Evolutionary conservation across 92 coral and sea anemone species (phyloP), one percentile per base, ranked within the genome.

Genomic region (Phenganax subtilis): DNA sequence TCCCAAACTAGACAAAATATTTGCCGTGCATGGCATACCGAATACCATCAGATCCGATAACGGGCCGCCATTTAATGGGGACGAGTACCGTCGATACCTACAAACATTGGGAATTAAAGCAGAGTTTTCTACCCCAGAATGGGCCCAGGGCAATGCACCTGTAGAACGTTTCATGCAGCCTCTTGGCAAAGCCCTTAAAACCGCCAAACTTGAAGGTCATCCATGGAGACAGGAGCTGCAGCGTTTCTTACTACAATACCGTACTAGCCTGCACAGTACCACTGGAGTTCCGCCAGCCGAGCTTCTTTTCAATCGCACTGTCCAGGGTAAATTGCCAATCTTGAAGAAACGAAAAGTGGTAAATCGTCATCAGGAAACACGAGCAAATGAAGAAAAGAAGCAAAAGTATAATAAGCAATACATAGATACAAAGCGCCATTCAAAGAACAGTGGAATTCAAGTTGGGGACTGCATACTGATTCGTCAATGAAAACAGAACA

Each of bases 61-160:
- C 27, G 67, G 67, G 27, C 67, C 67, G 27, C 67, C 67, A 17
- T 61, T 61, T 12, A 61, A 61, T 7, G 67, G 67, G 67, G 10
- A 61, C 1, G 67, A 61, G 25, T 61, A 61, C 67, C 27, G 8
- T 28, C 67, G 67, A 14, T 61, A 61, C 27, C 15, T 61, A 61
- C 11, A 61, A 28, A 61, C 67, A 7, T 61, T 61, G 67, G 15
- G 67, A 0, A 61, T 61, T 15, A 17, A 61, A 61, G 11, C 67
- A 7, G 67, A 61, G 27, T 61, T 61, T 61, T 61, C 67, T 7
- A 61, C 67, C 25, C 67, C 67, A 7, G 27, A 61, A 28, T 61
- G 67, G 67, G 27, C 67, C 67, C 67, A 61, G 27, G 67, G 67
- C 10, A 61, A 61, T 61, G 67, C 67, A 61, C 20, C 28, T 61